phyloP scores from a whole-genome alignment of 2,113 vertebrate species.

The Callipepla squamata region DNA sequence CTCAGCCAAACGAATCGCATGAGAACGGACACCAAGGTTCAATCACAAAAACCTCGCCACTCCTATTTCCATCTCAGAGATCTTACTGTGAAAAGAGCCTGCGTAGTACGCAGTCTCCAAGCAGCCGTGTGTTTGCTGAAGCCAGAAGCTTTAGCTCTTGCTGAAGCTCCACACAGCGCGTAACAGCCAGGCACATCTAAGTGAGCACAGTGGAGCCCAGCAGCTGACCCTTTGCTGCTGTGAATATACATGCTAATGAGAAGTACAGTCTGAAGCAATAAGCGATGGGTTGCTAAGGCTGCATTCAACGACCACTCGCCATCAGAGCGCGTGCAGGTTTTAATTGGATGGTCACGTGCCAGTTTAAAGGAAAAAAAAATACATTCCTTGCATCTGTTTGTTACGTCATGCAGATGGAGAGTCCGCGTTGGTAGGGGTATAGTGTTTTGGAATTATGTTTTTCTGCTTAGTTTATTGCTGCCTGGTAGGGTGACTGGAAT shows the following conservation, averaged over 20 bases:
- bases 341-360: fast-evolving
- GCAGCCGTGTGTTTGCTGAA: fast-evolving
- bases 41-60: background rate
- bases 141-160: background rate
- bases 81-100: background rate
- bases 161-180: fast-evolving
- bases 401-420: background rate
- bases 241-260: background rate
- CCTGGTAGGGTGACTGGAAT: background rate
- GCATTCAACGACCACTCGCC: fast-evolving
- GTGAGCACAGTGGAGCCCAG: fast-evolving
- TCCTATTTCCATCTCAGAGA: background rate
- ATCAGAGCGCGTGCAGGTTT: background rate
- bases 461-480: background rate
- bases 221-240: background rate
- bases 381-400: background rate
- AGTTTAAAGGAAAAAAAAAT: background rate
- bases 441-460: background rate
- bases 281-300: background rate
- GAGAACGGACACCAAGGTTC: background rate
- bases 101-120: background rate
- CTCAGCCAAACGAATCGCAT: background rate
- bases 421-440: background rate
- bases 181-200: background rate
- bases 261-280: background rate